Percentiles rank a stretch among this genome's conserved stretches.
phyloP scores from a whole-genome alignment of 2,797 vertebrate genomes.

The Propithecus deckenii region DNA sequence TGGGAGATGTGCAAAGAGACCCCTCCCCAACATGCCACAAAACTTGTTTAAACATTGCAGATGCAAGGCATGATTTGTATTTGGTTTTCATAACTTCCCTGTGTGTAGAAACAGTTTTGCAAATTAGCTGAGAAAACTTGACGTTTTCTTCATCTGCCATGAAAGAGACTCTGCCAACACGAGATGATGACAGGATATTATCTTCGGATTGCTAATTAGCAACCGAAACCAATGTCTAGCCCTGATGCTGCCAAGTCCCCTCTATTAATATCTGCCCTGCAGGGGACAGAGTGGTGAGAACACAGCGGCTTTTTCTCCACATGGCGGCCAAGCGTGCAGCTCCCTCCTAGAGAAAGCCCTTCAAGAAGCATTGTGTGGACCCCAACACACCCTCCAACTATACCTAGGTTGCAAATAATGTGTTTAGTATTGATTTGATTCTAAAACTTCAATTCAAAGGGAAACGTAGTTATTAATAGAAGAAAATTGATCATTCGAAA shows the following conservation, averaged over 20 bases:
- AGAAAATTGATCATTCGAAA: neutral
- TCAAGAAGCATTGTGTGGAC: neutral
- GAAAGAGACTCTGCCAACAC: constrained; percentile 57
- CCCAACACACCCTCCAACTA: neutral
- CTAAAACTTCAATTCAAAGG: neutral
- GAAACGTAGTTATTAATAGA: neutral
- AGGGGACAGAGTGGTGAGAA: neutral
- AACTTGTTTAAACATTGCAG: neutral
- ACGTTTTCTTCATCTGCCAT: constrained; percentile 64
- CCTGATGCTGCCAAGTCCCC: constrained; percentile 44
- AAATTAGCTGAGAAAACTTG: constrained; percentile 62
- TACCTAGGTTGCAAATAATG: neutral
- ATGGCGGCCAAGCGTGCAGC: neutral
- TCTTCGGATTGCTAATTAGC: constrained; percentile 58
- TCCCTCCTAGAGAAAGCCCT: neutral
- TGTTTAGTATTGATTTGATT: neutral
- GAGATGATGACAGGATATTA: constrained; percentile 68
- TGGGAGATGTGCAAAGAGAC: neutral
- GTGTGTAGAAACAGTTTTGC: constrained; percentile 59
- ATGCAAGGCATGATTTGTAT: constrained; percentile 35
- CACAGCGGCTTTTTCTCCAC: neutral
- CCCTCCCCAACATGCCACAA: neutral
- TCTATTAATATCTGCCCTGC: neutral
- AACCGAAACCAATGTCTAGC: constrained; percentile 36
- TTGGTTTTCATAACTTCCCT: constrained; percentile 62